Conservation (phyloP, 2,888 invertebrate genomes). For the Hylaea fasciaria region DNA sequence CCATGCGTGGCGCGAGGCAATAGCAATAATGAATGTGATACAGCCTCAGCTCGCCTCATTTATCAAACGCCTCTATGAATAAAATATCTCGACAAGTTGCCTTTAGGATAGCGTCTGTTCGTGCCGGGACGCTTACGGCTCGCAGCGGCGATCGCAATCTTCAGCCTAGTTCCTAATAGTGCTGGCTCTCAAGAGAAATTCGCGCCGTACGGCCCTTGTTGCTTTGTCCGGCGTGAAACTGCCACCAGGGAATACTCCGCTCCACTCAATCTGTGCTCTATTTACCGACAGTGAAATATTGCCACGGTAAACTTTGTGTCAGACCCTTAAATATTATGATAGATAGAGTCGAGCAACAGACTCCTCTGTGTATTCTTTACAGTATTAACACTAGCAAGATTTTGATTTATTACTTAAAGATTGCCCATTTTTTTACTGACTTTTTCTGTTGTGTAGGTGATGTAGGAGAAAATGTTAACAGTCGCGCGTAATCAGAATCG, state of each 20-base stretch:
- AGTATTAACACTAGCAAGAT: conserved; percentile 9
- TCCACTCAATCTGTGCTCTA: conserved; percentile 46
- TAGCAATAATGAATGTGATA: conserved; percentile 81
- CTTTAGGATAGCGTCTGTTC: conserved; percentile 74
- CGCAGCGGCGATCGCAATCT: conserved; percentile 72
- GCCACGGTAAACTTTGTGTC: conserved; percentile 41
- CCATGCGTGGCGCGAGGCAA: conserved; percentile 73
- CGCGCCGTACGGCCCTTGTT: conserved; percentile 57
- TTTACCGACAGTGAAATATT: conserved; percentile 46
- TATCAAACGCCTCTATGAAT: conserved; percentile 80
- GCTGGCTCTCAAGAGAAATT: conserved; percentile 70
- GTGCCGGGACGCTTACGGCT: conserved; percentile 73
- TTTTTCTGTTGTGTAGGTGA: too few relatives aligned
- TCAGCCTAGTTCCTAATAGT: conserved; percentile 64
- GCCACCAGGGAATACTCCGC: conserved; percentile 54
- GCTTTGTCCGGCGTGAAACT: conserved; percentile 61
- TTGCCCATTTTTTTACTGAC: neutral
- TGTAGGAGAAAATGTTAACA: too few relatives aligned
- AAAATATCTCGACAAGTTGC: conserved; percentile 77
- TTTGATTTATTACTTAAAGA: conserved; percentile 13
- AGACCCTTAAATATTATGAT: conserved; percentile 44
- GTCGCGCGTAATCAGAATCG: too few relatives aligned
- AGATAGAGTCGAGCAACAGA: conserved; percentile 34
- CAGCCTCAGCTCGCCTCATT: conserved; percentile 74
- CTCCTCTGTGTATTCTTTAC: conserved; percentile 33